A percentile compares a stretch with the other conserved stretches of the same genome.
phyloP scores from a whole-genome alignment of 2,888 invertebrate species.

The Andrena bucephala region DNA sequence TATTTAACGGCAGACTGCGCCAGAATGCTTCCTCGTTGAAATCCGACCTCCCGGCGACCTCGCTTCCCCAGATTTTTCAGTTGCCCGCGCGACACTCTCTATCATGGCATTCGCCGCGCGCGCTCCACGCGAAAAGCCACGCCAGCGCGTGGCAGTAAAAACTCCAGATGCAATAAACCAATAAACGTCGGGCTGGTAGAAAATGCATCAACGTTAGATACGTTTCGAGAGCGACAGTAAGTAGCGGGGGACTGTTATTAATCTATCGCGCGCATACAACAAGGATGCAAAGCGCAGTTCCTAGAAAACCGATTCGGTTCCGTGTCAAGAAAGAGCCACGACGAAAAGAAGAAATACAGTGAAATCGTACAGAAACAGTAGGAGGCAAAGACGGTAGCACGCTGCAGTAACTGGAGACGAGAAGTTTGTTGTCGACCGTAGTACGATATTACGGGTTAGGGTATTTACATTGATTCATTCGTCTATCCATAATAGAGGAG shows the following conservation, averaged over 20 bases:
- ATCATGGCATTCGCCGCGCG: background rate
- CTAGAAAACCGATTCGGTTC: background rate
- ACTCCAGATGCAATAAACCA: constrained; percentile 11
- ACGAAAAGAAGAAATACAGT: background rate
- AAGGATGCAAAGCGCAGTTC: constrained; percentile 3
- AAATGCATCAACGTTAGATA: too few species aligned
- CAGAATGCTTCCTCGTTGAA: constrained; percentile 71
- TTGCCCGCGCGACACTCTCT: constrained; percentile 7
- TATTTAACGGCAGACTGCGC: constrained; percentile 67
- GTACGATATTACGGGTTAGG: too few species aligned
- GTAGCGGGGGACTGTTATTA: background rate
- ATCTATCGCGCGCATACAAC: background rate
- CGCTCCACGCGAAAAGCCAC: background rate
- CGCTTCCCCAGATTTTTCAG: constrained; percentile 57
- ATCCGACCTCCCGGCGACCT: constrained; percentile 64
- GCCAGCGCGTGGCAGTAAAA: background rate
- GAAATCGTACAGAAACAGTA: constrained; percentile 8
- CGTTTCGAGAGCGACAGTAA: too few species aligned
- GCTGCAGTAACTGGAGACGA: too few species aligned
- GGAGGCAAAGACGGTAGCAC: too few species aligned
- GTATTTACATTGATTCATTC: too few species aligned
- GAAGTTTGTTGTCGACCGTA: too few species aligned
- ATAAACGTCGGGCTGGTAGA: background rate
- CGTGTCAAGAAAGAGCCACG: background rate
- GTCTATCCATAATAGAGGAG: too few species aligned